Conservation (phyloP, 2,888 invertebrate species). For the Arge pagana region DNA sequence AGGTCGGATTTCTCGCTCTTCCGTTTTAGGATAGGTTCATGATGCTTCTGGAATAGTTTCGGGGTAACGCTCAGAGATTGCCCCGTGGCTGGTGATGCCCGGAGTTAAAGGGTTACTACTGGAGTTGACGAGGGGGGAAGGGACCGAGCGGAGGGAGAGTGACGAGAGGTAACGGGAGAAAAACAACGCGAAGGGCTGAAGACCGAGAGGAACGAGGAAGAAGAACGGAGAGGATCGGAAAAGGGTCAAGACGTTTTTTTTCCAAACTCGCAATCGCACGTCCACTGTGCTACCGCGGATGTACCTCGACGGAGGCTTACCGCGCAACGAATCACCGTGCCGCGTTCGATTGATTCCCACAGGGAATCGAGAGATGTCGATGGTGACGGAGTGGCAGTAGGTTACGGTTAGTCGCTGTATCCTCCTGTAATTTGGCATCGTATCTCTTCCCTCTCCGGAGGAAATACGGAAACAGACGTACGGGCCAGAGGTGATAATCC, state of each 20-base stretch:
- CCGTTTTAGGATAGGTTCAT: no score
- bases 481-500: constrained; percentile 28
- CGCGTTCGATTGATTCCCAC: constrained; percentile 20
- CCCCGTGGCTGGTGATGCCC: constrained; percentile 1
- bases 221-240: constrained; percentile 18
- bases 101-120: constrained; percentile 2
- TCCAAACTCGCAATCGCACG: no score
- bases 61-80: constrained; percentile 11
- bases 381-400: no score
- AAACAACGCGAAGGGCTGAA: no score
- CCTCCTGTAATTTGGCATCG: constrained; percentile 37
- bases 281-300: constrained; percentile 11
- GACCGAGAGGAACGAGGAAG: no score
- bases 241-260: constrained; percentile 9
- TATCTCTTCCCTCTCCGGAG: no score
- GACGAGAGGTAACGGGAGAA: neutral
- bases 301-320: constrained; percentile 18
- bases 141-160: neutral
- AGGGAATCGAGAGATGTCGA: constrained; percentile 5
- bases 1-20: no score
- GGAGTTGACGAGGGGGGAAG: constrained; percentile 8
- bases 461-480: no score
- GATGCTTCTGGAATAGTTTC: constrained; percentile 24
- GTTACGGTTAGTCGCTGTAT: no score
- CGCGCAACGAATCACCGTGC: constrained; percentile 17